A percentile compares a stretch with the other conserved stretches of the same genome.
phyloP scores from a whole-genome alignment of 2,113 vertebrate species.

The Halcyon senegalensis region DNA sequence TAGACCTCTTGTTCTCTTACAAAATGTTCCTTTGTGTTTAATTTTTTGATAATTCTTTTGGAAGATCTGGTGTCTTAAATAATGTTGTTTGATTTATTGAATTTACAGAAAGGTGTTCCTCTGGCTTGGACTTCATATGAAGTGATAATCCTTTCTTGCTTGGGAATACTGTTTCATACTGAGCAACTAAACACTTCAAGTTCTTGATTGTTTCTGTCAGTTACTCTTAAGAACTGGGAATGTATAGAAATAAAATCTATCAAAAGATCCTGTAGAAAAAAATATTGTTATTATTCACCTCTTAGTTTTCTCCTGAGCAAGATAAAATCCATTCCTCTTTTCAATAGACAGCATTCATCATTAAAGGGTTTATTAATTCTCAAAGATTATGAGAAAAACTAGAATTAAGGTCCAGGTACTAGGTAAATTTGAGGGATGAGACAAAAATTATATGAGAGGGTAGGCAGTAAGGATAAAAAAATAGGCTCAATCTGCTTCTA shows the following conservation, averaged over 20 bases:
- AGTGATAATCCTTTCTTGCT: not conserved
- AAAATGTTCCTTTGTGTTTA: not conserved
- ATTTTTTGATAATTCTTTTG: not conserved
- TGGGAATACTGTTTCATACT: not conserved
- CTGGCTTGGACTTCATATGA: not conserved
- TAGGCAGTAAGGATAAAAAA: not conserved
- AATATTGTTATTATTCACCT: not conserved
- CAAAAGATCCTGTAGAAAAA: not conserved
- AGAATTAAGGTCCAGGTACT: not conserved
- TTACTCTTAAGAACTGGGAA: not conserved
- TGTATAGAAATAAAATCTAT: not conserved
- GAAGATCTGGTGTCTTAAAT: conserved; percentile 13
- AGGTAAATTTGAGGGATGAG: not conserved
- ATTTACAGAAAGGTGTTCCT: conserved; percentile 1
- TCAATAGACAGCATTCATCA: not conserved
- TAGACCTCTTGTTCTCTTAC: not conserved
- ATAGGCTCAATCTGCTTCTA: not conserved
- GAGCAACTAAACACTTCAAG: not conserved
- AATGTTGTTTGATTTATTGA: conserved; percentile 7
- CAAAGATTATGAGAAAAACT: not conserved
- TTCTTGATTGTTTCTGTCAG: not conserved
- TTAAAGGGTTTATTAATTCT: not conserved
- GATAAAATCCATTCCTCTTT: not conserved
- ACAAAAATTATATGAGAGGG: not conserved
- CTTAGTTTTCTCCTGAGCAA: not conserved